Evolutionary conservation across 1,140 invertebrate species (phyloP).

Genomic region (Wiebesia pumilae): DNA sequence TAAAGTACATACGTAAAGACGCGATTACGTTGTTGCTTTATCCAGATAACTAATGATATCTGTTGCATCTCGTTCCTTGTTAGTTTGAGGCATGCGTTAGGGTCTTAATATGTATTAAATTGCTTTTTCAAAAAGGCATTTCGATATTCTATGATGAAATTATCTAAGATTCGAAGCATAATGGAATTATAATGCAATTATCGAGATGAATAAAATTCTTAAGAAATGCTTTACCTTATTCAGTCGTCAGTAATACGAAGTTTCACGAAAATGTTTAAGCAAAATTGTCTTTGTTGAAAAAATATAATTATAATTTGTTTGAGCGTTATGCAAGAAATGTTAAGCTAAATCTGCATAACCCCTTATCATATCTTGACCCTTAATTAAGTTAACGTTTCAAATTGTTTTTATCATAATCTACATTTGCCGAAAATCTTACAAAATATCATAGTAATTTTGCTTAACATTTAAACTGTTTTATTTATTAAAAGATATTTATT

Average conservation of each 20-base stretch:
- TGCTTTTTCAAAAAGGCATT: too few species aligned
- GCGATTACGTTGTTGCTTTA: too few species aligned
- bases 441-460: background rate
- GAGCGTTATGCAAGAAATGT: background rate
- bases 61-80: too few species aligned
- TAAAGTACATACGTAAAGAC: too few species aligned
- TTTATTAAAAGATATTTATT: constrained; percentile 18
- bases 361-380: background rate
- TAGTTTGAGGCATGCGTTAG: too few species aligned
- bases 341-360: constrained; percentile 2
- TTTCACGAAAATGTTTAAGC: background rate
- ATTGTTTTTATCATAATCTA: background rate
- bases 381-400: background rate
- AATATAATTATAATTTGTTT: background rate
- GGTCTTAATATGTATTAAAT: too few species aligned
- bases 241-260: background rate
- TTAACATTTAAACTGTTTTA: constrained; percentile 8
- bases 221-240: background rate
- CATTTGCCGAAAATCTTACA: background rate
- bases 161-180: too few species aligned
- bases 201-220: background rate
- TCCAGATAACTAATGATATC: too few species aligned
- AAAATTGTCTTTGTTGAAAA: background rate
- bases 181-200: too few species aligned
- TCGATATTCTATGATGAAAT: too few species aligned